phyloP scores from a whole-genome alignment of 2,888 invertebrate genomes.

The Gonocerus acuteangulatus region DNA sequence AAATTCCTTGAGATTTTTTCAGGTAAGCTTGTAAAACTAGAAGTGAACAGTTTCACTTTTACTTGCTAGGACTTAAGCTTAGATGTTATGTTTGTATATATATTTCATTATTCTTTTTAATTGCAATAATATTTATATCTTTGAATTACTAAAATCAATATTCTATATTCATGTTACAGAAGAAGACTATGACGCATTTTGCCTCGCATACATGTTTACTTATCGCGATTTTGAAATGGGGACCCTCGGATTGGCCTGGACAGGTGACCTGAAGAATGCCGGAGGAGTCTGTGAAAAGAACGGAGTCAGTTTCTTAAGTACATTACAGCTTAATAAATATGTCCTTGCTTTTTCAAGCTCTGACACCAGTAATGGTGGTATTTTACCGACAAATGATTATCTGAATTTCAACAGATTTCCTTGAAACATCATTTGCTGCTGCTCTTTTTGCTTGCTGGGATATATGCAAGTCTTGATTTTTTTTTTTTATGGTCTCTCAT shows the following conservation, averaged over 20 bases:
- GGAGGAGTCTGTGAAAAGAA: constrained; percentile 98
- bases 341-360: neutral
- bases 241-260: constrained; percentile 95
- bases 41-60: no score
- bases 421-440: no score
- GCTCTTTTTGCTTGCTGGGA: no score
- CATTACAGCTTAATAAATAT: no score
- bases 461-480: no score
- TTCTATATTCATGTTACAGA: constrained; percentile 58
- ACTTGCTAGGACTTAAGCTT: no score
- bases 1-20: constrained; percentile 97
- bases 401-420: neutral
- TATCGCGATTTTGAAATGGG: constrained; percentile 95
- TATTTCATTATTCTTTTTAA: no score
- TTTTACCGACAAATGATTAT: neutral
- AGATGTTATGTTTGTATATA: no score
- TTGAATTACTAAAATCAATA: no score
- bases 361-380: neutral
- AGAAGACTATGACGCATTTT: constrained; percentile 96
- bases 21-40: no score
- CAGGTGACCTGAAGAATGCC: constrained; percentile 88
- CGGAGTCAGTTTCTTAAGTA: constrained; percentile 59
- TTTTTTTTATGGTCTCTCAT: no score
- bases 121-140: no score
- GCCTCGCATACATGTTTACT: constrained; percentile 97